Evolutionary conservation across 2,797 vertebrate genomes (phyloP), one percentile per base, ranked within the genome.

Genomic region (Eleutherodactylus coqui): DNA sequence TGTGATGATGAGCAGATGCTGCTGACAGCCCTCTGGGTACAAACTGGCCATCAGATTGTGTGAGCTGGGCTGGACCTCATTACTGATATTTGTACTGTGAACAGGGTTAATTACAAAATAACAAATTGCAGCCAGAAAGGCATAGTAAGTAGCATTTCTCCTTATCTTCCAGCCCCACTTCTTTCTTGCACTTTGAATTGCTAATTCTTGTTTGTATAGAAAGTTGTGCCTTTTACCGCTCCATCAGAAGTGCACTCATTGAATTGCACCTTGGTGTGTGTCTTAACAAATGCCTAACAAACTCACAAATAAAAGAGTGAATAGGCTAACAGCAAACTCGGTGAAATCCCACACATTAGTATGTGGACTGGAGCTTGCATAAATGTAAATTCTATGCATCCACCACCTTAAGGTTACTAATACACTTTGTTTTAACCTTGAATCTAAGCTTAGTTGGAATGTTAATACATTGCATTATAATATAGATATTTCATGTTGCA

Each of bases 21-120:
- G 32, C 32, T 67, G 58, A 51, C 82, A 47, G 53, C 36, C 58
- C 24, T 76, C 29, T 76, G 55, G 60, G 72, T 84, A 24, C 8
- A 75, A 67, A 75, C 53, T 86, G 36, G 60, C 53, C 77, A 82
- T 82, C 53, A 72, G 64, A 49, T 70, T 55, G 82, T 73, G 77
- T 86, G 47, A 76, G 69, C 51, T n/a, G 51, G 76, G n/a, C 77
- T 45, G 64, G 55, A 43, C 47, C 69, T 87, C 86, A 87, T 87
- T 87, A 85, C 47, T 36, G 86, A 81, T 76, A 87, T 85, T 84
- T 87, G 82, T 85, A 8, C 45, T 45, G 53, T 69, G 55, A 69
- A 81, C 79, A 70, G 43, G 82, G 86, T 87, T 87, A 87, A 84
- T 87, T 87, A 85, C 73, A 73, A 87, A 67, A 51, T 87, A 81